A percentile compares a stretch with the other conserved stretches of the same genome.
phyloP scores from a whole-genome alignment of 2,888 invertebrate genomes.

The Heterodera filipjevi region DNA sequence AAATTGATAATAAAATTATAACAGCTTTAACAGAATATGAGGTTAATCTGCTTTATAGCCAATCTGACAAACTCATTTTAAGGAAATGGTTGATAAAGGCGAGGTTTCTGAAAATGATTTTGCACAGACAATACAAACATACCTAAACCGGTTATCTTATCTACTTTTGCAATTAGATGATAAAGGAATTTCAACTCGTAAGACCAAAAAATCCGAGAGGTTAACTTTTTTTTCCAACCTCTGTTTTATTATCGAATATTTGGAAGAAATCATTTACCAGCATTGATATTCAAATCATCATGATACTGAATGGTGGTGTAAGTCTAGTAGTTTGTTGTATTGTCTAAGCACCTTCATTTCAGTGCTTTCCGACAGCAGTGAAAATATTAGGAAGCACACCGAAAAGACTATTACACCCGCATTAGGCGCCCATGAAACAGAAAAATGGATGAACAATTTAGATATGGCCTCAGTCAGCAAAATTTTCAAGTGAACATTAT shows the following conservation, averaged over 20 bases:
- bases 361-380: neutral
- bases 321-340: neutral
- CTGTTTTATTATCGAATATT: neutral
- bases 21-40: neutral
- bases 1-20: neutral
- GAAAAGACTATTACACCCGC: neutral
- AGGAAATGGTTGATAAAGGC: neutral
- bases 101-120: neutral
- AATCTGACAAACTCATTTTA: neutral
- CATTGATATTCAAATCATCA: neutral
- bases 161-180: neutral
- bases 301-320: no score
- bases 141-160: neutral
- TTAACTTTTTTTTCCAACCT: neutral
- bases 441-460: neutral
- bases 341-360: neutral
- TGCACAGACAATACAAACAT: neutral
- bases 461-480: neutral
- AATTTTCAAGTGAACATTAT: no score
- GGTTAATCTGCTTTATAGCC: neutral
- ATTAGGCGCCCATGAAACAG: neutral
- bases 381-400: neutral
- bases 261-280: neutral
- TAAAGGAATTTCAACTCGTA: neutral
- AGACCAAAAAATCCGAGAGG: neutral